These are phyloP conservation scores for Ibidorhyncha struthersii DNA, from an alignment of 2,113 vertebrate species.

Conservation along the genomic window DNA sequence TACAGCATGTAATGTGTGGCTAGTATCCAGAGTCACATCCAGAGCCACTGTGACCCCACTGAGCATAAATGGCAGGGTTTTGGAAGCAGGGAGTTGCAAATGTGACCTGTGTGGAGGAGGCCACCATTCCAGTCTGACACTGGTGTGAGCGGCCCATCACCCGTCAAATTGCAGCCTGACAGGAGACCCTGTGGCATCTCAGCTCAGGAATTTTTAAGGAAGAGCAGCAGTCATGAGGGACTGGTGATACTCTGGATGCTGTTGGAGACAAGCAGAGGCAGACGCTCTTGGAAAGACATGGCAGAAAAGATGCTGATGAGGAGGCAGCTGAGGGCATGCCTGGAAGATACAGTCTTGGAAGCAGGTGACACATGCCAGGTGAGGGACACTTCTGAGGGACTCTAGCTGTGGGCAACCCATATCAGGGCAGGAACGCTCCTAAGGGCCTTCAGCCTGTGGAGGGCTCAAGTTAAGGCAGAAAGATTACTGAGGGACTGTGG, in stretches of 20 bases:
- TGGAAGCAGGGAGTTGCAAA: background rate
- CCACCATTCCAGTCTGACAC: background rate
- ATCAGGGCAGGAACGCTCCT: background rate
- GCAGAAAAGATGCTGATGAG: background rate
- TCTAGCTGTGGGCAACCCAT: background rate
- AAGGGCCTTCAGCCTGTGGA: background rate
- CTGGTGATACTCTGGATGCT: background rate
- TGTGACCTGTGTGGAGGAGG: background rate
- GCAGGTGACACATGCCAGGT: fast-evolving
- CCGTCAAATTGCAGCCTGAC: background rate
- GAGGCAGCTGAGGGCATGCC: background rate
- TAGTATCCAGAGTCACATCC: background rate
- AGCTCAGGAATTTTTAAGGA: background rate
- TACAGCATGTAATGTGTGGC: fast-evolving
- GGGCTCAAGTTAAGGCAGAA: fast-evolving
- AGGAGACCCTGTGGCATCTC: fast-evolving
- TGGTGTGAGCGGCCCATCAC: background rate
- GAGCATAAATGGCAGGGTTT: background rate
- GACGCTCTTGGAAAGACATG: fast-evolving
- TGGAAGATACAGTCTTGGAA: background rate
- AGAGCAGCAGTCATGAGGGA: fast-evolving
- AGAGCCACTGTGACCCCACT: background rate
- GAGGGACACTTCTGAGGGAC: fast-evolving
- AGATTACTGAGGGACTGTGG: background rate
- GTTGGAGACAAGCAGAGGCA: background rate